These are phyloP conservation scores for Camelus bactrianus DNA, from an alignment of 2,113 vertebrate genomes.

Conservation along the genomic window DNA sequence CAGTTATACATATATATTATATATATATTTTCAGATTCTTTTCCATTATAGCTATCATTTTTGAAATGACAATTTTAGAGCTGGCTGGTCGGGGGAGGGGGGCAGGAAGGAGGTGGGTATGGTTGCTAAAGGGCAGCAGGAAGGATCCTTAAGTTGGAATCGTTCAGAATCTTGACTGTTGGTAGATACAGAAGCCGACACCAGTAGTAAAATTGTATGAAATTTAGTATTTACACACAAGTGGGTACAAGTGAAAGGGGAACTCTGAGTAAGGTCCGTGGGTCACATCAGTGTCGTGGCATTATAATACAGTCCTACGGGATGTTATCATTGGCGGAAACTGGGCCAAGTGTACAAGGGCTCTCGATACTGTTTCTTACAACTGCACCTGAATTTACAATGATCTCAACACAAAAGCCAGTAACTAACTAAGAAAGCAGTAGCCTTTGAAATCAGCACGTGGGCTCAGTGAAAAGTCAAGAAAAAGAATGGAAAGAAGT, in stretches of 20 bases:
- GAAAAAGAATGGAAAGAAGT: neutral
- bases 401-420: neutral
- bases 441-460: neutral
- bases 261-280: neutral
- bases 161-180: neutral
- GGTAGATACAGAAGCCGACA: no score
- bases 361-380: neutral
- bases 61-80: neutral
- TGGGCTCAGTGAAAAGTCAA: neutral
- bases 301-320: neutral
- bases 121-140: neutral
- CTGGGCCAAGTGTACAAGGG: neutral
- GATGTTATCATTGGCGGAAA: neutral
- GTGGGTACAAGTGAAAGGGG: neutral
- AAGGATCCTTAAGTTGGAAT: neutral
- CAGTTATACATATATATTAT: no score
- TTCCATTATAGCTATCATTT: neutral
- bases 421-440: neutral
- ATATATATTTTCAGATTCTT: no score
- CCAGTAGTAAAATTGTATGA: rapidly evolving
- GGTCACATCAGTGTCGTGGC: neutral
- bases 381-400: neutral
- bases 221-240: neutral
- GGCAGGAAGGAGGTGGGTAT: neutral
- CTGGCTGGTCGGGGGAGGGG: neutral